Evolutionary conservation across 2,797 vertebrate genomes (phyloP).

Genomic region (Tachyglossus aculeatus): DNA sequence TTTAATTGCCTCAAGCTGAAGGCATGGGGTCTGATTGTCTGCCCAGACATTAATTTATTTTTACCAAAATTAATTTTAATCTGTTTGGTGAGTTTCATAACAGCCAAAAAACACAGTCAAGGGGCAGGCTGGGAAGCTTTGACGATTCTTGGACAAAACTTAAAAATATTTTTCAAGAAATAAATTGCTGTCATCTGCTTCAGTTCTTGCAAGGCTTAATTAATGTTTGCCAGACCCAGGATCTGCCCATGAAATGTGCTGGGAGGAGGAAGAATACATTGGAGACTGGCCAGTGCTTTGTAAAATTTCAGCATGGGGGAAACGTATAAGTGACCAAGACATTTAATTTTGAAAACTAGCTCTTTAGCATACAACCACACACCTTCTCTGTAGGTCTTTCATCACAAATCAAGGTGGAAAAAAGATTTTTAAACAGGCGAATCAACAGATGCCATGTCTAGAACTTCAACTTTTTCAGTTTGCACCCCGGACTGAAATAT

Average conservation of each 20-base stretch:
- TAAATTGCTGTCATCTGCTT: background rate
- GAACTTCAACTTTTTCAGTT: conserved; percentile 16
- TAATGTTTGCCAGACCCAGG: background rate
- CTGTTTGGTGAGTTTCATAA: conserved; percentile 14
- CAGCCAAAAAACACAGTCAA: background rate
- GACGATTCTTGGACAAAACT: too few relatives aligned
- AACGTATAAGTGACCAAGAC: too few relatives aligned
- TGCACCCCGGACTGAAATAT: background rate
- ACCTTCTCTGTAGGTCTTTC: background rate
- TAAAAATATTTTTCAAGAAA: conserved; percentile 2
- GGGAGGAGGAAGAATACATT: background rate
- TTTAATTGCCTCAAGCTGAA: conserved; percentile 25
- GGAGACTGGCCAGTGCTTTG: background rate
- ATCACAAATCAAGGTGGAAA: background rate
- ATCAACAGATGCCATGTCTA: background rate
- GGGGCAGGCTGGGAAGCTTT: background rate
- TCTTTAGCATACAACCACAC: background rate
- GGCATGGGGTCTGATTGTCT: conserved; percentile 13
- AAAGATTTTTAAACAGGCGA: background rate
- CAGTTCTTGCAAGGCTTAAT: background rate
- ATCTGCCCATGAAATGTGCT: background rate
- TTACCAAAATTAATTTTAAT: conserved; percentile 51
- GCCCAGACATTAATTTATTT: conserved; percentile 43
- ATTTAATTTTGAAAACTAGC: too few relatives aligned
- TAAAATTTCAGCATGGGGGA: background rate